A percentile compares a stretch with the other conserved stretches of the same genome.
Evolutionary conservation across 2,113 vertebrate species (phyloP).

Genomic region (Hystrix brachyura): DNA sequence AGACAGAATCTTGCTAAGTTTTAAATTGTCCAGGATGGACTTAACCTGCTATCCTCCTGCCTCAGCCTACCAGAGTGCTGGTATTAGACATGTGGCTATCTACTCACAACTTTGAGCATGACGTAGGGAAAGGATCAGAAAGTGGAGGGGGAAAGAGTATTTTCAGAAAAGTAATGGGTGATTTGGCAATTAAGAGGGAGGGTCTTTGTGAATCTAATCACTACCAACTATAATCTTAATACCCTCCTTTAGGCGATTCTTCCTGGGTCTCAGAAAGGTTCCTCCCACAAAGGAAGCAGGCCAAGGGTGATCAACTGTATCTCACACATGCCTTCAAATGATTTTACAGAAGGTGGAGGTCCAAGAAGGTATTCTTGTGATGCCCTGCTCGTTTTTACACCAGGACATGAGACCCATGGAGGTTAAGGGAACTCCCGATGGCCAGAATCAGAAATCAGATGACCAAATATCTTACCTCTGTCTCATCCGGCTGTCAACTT

Average conservation of each 20-base stretch:
- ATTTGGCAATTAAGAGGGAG: neutral
- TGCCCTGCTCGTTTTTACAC: neutral
- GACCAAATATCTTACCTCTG: accelerated
- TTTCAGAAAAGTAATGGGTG: neutral
- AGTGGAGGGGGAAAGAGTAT: neutral
- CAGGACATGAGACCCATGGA: neutral
- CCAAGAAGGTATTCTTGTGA: neutral
- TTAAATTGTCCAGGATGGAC: neutral
- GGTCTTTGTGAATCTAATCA: neutral
- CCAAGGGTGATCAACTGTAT: neutral
- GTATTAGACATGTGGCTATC: neutral
- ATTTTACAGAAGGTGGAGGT: neutral
- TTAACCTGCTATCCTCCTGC: neutral
- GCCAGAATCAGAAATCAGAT: neutral
- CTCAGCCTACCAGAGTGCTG: neutral
- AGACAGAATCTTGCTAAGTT: neutral
- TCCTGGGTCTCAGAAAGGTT: neutral
- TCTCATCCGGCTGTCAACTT: neutral
- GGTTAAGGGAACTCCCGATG: neutral
- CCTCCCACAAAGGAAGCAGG: neutral
- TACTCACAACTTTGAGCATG: neutral
- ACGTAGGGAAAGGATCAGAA: neutral
- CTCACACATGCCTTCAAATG: neutral
- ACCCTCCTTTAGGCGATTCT: neutral
- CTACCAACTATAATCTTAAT: neutral